Evolutionary conservation across 2,113 vertebrate species (phyloP), one percentile per base, ranked within the genome.

Genomic region (Dendrocopos noguchii): DNA sequence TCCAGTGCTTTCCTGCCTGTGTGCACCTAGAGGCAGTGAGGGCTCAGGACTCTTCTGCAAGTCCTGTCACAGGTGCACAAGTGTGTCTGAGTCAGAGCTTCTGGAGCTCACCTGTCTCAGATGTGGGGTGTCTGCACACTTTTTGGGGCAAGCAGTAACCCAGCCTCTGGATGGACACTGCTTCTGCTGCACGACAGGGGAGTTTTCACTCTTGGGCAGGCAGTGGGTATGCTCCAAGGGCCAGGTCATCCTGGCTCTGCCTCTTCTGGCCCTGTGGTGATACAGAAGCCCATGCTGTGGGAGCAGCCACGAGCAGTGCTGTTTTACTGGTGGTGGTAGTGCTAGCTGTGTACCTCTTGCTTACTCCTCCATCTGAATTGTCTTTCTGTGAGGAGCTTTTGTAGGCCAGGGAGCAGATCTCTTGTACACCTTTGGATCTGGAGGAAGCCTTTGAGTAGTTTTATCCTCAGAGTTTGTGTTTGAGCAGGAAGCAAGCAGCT

Each of bases 101-200:
- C 25, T 9, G 36, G 42, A 55, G 21, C 60, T 56, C 15, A 52
- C 59, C 27, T 42, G 1, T 31, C 39, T 17, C 70, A 4, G 12
- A 7, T 24, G 7, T 2, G 1, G 50, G 52, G 31, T 65, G 57
- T 24, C 1, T 12, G 17, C 72, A 42, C 2, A 3, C n/a, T 61
- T 61, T n/a, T 15, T 56, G 57, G 39, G 88, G 50, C 67, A 71
- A 70, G 68, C 64, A 80, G 68, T 36, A 55, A 4, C 74, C 63
- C 57, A 22, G 71, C 73, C 52, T 44, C 14, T 61, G 84, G 36
- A 33, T 70, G 74, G 57, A 50, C 74, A 5, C 57, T 28, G 63
- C 61, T 64, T 0, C 39, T 74, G 50, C 83, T 72, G 65, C 21
- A 15, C n/a, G 59, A 6, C 44, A 17, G 57, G 64, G 24, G 34